Evolutionary conservation across 2,113 vertebrate genomes (phyloP), one percentile per base, ranked within the genome.

Genomic region (Chaetops frenatus): DNA sequence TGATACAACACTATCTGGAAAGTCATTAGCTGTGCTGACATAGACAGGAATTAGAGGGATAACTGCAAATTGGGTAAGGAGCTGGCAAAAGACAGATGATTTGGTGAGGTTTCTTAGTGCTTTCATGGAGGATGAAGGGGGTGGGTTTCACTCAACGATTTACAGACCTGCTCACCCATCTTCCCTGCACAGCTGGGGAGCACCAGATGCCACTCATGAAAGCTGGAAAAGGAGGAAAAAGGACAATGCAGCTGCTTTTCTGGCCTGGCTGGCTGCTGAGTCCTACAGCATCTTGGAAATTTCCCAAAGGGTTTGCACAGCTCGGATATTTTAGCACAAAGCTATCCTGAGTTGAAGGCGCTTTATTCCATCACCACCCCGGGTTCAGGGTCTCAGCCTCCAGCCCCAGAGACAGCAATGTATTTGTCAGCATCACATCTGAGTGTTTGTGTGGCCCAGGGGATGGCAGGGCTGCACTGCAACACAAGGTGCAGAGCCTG

Each of bases 401-500:
- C 84, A 94, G 81, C 54, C 47, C 50, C 85, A 54, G 60, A 8
- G 60, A 65, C 81, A 70, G 1, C 7, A 7, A 6, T 15, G 1
- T 8, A 18, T 61, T 73, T 84, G 54, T 66, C 78, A 89, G 4
- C 14, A 13, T 44, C 20, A 0, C 14, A 28, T 66, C 20, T 57
- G 84, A 57, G 67, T 6, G 0, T 70, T 45, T 87, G 58, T 35
- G 40, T 24, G 77, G 71, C 62, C 87, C 15, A 11, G 27, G 58
- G 82, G 71, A 38, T 7, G 64, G 81, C 77, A 70, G 86, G 74
- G 76, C 82, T 62, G 78, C 7, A 2, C 17, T 42, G 50, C 22
- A 53, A 25, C 23, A 13, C 23, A 2, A 47, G 27, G 36, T 5
- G 5, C 72, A 33, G 58, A 0, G 1, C 65, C 56, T 2, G 2